Evolutionary conservation across 2,113 vertebrate genomes (phyloP).

Genomic region (Tinamus guttatus): DNA sequence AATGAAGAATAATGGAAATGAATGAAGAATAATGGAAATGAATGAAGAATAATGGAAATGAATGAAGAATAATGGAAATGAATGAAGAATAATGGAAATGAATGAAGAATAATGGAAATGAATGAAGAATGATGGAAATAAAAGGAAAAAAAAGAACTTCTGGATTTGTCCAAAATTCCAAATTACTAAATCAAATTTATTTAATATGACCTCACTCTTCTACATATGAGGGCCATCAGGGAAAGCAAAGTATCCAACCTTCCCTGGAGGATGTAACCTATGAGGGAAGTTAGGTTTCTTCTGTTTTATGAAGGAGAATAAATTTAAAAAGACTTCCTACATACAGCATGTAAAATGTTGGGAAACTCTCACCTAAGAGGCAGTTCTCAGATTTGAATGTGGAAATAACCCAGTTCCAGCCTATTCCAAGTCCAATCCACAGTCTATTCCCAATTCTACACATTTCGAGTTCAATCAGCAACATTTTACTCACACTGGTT

Average conservation of each 20-base stretch:
- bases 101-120: not conserved
- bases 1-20: not conserved
- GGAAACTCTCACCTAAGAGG: not conserved
- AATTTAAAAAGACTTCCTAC: not conserved
- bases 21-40: not conserved
- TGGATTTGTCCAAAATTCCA: not conserved
- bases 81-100: not conserved
- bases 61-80: not conserved
- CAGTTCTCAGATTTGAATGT: not conserved
- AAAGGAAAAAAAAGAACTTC: not conserved
- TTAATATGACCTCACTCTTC: not conserved
- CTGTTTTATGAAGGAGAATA: not conserved
- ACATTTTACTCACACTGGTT: not conserved
- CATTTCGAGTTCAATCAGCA: not conserved
- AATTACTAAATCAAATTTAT: not conserved
- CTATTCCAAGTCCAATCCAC: not conserved
- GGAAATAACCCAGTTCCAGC: not conserved
- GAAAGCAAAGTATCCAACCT: not conserved
- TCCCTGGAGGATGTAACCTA: not conserved
- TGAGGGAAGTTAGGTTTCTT: not conserved
- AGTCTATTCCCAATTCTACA: not conserved
- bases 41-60: not conserved
- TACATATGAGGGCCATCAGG: not conserved
- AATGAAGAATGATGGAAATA: not conserved
- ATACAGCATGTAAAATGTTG: not conserved